phyloP scores from a whole-genome alignment of 2,888 invertebrate genomes.

The Malthinus seriepunctatus region DNA sequence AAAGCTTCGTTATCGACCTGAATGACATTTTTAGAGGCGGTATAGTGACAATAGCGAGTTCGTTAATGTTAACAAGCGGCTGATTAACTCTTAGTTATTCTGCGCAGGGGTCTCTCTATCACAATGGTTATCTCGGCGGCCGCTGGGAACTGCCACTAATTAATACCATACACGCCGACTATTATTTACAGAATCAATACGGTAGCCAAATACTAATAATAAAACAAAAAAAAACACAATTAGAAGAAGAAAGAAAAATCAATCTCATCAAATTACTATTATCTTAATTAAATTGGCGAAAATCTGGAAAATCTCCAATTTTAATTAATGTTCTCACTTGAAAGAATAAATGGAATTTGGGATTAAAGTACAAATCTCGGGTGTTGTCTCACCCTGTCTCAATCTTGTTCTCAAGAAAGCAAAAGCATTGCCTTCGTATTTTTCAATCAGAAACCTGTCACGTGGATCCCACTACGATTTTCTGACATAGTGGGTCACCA shows the following conservation, averaged over 20 bases:
- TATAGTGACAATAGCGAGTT: slow-evolving; percentile 48
- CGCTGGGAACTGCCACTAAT: slow-evolving; percentile 36
- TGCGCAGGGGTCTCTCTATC: slow-evolving; percentile 33
- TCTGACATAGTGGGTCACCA: slow-evolving; percentile 42
- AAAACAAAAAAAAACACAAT: slow-evolving; percentile 12
- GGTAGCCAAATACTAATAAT: slow-evolving; percentile 28
- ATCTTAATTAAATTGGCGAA: slow-evolving; percentile 1
- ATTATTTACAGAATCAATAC: slow-evolving; percentile 36
- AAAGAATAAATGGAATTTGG: slow-evolving; percentile 32
- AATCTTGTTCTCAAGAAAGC: slow-evolving; percentile 30
- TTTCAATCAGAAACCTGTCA: slow-evolving; percentile 68
- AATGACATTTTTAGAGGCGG: slow-evolving; percentile 49
- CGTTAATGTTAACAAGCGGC: slow-evolving; percentile 53
- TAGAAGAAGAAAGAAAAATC: background rate
- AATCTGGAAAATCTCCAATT: slow-evolving; percentile 6
- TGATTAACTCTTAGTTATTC: slow-evolving; percentile 50
- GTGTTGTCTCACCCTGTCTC: slow-evolving; percentile 25
- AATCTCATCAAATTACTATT: background rate
- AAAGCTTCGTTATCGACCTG: slow-evolving; percentile 50
- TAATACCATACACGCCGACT: slow-evolving; percentile 35
- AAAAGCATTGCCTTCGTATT: slow-evolving; percentile 57
- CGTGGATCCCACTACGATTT: slow-evolving; percentile 65
- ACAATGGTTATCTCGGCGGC: slow-evolving; percentile 34
- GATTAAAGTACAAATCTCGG: slow-evolving; percentile 30
- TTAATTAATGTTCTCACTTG: slow-evolving; percentile 18